A percentile compares a stretch with the other conserved stretches of the same genome.
These are phyloP conservation scores for Pardosa pseudoannulata DNA, from an alignment of 2,888 invertebrate genomes.

Conservation along the genomic window DNA sequence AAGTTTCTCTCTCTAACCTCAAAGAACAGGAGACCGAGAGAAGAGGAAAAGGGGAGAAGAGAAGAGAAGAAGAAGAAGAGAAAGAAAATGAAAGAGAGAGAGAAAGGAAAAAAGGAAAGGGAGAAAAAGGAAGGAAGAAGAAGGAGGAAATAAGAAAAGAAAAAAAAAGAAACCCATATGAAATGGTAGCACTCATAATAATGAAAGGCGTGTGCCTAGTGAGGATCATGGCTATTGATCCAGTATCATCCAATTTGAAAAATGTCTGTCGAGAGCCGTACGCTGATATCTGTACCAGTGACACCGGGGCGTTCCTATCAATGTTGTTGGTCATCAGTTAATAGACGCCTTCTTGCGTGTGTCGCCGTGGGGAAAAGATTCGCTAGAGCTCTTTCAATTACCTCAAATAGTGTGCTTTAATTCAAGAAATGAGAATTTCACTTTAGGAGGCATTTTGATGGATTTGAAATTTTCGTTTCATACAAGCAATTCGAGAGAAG, in stretches of 20 bases:
- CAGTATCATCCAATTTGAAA: constrained; percentile 14
- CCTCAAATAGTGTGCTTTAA: background rate
- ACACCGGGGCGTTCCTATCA: constrained; percentile 55
- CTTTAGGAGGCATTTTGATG: background rate
- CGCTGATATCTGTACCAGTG: constrained; percentile 33
- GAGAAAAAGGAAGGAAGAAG: too few species aligned
- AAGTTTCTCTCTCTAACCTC: background rate
- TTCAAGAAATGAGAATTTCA: background rate
- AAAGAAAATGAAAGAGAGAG: too few species aligned
- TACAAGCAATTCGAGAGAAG: too few species aligned
- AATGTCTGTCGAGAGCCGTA: constrained; percentile 1
- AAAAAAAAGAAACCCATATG: background rate
- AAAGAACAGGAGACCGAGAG: background rate
- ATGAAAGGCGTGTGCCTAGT: constrained; percentile 52
- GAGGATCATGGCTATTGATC: constrained; percentile 39
- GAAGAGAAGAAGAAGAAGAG: too few species aligned
- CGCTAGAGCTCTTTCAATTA: constrained; percentile 7
- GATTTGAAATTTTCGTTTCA: background rate
- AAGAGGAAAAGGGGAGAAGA: too few species aligned
- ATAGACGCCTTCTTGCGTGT: constrained; percentile 19
- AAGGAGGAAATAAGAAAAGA: too few species aligned
- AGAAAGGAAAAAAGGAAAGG: too few species aligned
- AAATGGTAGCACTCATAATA: constrained; percentile 48
- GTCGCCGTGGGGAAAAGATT: background rate
- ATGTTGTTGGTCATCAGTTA: constrained; percentile 21